Evolutionary conservation across 2,888 invertebrate genomes (phyloP).

Genomic region (Hedya salicella): DNA sequence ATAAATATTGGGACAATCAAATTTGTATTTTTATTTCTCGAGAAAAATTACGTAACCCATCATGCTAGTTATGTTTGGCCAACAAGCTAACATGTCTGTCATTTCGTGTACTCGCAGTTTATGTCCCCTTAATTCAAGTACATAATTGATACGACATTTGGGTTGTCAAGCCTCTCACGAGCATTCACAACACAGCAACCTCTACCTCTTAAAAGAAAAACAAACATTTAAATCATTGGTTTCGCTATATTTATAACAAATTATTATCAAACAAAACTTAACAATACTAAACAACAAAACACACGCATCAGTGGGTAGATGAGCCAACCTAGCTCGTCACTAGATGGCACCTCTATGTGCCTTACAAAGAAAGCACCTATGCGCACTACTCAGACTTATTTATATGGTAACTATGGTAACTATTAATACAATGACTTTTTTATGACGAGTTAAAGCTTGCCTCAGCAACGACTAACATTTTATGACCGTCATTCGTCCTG

Average conservation of each 20-base stretch:
- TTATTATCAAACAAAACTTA: constrained; percentile 51
- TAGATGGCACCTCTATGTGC: constrained; percentile 2
- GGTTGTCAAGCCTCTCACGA: too few species aligned
- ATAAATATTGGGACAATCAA: too few species aligned
- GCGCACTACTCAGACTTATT: constrained; percentile 53
- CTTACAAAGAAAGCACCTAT: constrained; percentile 47
- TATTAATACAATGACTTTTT: constrained; percentile 50
- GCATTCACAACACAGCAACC: too few species aligned
- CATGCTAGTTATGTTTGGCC: too few species aligned
- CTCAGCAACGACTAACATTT: constrained; percentile 43
- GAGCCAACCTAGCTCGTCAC: constrained; percentile 29
- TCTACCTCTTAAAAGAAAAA: constrained; percentile 27
- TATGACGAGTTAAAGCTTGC: constrained; percentile 55
- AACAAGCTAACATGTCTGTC: too few species aligned
- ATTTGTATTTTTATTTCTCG: too few species aligned
- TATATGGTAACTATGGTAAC: constrained; percentile 55
- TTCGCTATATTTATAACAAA: constrained; percentile 55
- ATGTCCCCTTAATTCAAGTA: too few species aligned
- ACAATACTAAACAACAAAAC: constrained; percentile 68
- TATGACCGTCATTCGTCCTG: background rate
- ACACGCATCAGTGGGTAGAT: constrained; percentile 67
- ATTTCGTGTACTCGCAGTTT: too few species aligned
- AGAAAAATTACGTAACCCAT: too few species aligned
- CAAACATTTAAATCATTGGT: constrained; percentile 72
- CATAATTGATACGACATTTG: too few species aligned